Evolutionary conservation across 1,140 invertebrate genomes (phyloP).

Genomic region (Meloidogyne hapla): DNA sequence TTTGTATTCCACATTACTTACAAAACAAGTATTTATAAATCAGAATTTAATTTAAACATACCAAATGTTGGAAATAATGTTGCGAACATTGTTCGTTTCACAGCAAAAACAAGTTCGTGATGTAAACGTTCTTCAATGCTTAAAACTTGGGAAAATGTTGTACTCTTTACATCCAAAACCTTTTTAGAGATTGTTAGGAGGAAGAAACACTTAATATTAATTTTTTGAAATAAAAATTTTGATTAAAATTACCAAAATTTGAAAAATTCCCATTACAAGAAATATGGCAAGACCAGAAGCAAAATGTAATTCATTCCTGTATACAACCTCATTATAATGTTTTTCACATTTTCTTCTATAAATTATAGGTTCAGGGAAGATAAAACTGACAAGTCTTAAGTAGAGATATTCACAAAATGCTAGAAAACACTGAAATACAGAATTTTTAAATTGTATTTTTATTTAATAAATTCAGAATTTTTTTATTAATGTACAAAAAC

Average conservation of each 20-base stretch:
- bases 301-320: constrained; percentile 47
- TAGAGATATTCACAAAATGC: constrained; percentile 48
- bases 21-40: too few relatives aligned
- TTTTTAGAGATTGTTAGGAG: constrained; percentile 45
- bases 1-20: too few relatives aligned
- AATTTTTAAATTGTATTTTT: too few relatives aligned
- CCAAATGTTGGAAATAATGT: constrained; percentile 49
- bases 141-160: constrained; percentile 32
- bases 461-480: neutral
- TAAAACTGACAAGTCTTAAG: constrained; percentile 44
- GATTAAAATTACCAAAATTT: constrained; percentile 34
- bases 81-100: constrained; percentile 46
- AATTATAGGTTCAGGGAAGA: constrained; percentile 44
- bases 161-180: constrained; percentile 40
- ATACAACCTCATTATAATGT: constrained; percentile 39
- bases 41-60: constrained; percentile 25
- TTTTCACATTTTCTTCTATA: constrained; percentile 48
- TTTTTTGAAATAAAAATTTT: constrained; percentile 10
- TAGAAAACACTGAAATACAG: constrained; percentile 54
- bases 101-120: constrained; percentile 44
- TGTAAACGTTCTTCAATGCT: constrained; percentile 46
- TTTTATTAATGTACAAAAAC: too few relatives aligned
- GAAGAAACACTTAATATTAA: constrained; percentile 46
- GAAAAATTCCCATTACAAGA: constrained; percentile 42
- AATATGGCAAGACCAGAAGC: constrained; percentile 42